These are phyloP conservation scores for Chiridota heheva DNA, from an alignment of 35 echinoderm and acorn worm species.

Conservation along the genomic window DNA sequence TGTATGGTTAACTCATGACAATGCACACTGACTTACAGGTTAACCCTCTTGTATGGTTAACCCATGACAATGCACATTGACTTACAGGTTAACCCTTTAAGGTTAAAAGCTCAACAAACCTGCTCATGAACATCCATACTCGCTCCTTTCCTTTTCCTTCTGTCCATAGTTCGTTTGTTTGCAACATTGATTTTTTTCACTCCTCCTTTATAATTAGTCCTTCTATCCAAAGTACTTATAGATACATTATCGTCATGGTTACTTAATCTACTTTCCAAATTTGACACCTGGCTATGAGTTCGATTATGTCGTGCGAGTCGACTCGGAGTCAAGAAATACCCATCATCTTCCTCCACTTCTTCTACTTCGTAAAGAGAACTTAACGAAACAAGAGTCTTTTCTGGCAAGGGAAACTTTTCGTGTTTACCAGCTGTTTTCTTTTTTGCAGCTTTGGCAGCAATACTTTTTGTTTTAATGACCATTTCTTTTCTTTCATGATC, in stretches of 20 bases:
- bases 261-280: slow-evolving; percentile 35
- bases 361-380: slow-evolving; percentile 55
- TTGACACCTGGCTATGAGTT: slow-evolving; percentile 13
- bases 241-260: slow-evolving; percentile 70
- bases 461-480: slow-evolving; percentile 71
- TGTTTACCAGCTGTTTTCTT: slow-evolving; percentile 65
- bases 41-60: no score
- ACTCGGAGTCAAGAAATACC: slow-evolving; percentile 41
- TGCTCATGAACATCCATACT: background rate
- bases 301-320: slow-evolving; percentile 58
- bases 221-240: slow-evolving; percentile 47
- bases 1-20: no score
- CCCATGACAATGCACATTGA: no score
- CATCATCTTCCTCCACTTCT: slow-evolving; percentile 39
- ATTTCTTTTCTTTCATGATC: slow-evolving; percentile 76
- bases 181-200: slow-evolving; percentile 40
- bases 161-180: slow-evolving; percentile 28
- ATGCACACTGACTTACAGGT: no score
- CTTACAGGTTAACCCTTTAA: no score
- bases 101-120: no score
- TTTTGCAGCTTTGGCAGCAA: slow-evolving; percentile 69
- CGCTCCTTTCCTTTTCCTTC: slow-evolving; percentile 3
- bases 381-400: slow-evolving; percentile 47
- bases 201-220: slow-evolving; percentile 42
- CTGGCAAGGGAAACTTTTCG: slow-evolving; percentile 28